Conservation (phyloP, 2,113 vertebrate genomes). For the Entelurus aequoreus region DNA sequence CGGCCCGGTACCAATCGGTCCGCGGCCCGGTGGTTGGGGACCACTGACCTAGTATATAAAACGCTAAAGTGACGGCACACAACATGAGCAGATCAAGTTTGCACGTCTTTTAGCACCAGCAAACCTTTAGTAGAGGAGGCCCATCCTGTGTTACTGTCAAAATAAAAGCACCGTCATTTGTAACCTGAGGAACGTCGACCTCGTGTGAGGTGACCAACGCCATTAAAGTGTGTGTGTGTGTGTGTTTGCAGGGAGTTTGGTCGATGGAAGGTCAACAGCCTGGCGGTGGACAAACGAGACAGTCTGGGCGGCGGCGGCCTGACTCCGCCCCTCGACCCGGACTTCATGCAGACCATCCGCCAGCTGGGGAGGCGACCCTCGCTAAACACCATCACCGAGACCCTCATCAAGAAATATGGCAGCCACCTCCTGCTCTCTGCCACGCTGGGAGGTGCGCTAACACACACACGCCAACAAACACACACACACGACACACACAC, state of each 20-base stretch:
- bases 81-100: no score
- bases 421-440: conserved; percentile 75
- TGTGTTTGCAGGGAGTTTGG: conserved; percentile 73
- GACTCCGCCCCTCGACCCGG: conserved; percentile 71
- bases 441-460: conserved; percentile 74
- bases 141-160: no score
- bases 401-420: conserved; percentile 78
- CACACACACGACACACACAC: no score
- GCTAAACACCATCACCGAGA: conserved; percentile 72
- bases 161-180: no score
- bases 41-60: no score
- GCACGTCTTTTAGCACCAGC: no score
- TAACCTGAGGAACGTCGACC: not conserved
- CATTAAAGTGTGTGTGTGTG: conserved; percentile 5
- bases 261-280: conserved; percentile 81
- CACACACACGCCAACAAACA: not conserved
- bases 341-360: conserved; percentile 72
- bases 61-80: no score
- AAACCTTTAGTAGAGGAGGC: no score
- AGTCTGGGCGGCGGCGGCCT: conserved; percentile 46
- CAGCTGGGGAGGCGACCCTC: conserved; percentile 74
- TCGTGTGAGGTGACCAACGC: not conserved
- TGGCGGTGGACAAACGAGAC: conserved; percentile 72
- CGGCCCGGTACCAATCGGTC: no score
- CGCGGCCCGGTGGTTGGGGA: no score